A percentile compares a stretch with the other conserved stretches of the same genome.
These are phyloP conservation scores for Dryococelus australis DNA, from an alignment of 2,888 invertebrate genomes.

Conservation along the genomic window DNA sequence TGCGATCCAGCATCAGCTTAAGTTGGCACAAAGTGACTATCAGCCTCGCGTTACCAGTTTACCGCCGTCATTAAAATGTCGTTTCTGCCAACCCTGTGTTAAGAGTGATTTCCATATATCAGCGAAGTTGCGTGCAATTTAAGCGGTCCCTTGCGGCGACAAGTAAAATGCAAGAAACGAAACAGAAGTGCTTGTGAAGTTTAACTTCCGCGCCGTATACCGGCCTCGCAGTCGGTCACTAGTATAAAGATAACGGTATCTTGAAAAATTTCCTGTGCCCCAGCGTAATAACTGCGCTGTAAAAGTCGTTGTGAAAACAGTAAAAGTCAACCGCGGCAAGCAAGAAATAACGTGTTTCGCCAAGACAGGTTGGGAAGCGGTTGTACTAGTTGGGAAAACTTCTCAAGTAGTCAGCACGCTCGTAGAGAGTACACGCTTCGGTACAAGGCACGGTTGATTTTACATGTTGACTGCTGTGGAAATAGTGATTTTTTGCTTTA, in stretches of 20 bases:
- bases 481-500: too few species aligned
- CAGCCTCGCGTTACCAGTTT: not conserved
- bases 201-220: not conserved
- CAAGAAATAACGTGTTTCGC: not conserved
- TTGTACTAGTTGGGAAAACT: too few species aligned
- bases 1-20: too few species aligned
- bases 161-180: too few species aligned
- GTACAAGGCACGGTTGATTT: too few species aligned
- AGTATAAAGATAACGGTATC: not conserved
- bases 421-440: not conserved
- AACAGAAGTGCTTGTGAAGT: not conserved
- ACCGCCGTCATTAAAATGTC: not conserved
- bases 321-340: not conserved
- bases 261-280: not conserved
- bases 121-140: not conserved
- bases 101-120: not conserved
- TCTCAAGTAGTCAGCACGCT: not conserved
- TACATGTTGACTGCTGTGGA: too few species aligned
- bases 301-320: not conserved
- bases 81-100: not conserved
- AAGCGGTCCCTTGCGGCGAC: not conserved
- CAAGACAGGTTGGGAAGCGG: not conserved
- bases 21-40: too few species aligned
- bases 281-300: not conserved
- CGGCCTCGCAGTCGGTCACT: not conserved